These are phyloP conservation scores for Centruroides sculpturatus DNA, from an alignment of 1,140 invertebrate genomes.

Conservation along the genomic window DNA sequence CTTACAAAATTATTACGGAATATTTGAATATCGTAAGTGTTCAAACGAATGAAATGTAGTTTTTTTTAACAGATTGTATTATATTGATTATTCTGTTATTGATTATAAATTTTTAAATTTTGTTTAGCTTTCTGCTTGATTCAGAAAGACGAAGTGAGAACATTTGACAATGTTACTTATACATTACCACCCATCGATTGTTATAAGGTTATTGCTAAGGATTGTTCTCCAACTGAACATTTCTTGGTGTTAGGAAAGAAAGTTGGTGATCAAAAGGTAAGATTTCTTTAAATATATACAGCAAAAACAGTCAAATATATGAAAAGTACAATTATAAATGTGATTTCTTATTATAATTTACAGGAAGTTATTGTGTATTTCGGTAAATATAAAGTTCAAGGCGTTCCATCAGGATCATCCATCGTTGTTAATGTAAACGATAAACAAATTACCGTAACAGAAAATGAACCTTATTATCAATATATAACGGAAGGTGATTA, in stretches of 20 bases:
- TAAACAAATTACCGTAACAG: neutral
- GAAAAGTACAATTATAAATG: too few relatives aligned
- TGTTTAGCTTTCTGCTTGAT: slow-evolving; percentile 8
- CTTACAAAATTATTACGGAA: too few relatives aligned
- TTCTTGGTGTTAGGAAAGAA: slow-evolving; percentile 12
- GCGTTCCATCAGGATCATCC: slow-evolving; percentile 2
- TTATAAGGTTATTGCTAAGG: slow-evolving; percentile 15
- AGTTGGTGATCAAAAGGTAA: too few relatives aligned
- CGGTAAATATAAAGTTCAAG: slow-evolving; percentile 10
- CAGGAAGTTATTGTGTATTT: slow-evolving; percentile 10
- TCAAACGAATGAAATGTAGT: too few relatives aligned
- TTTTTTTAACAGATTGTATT: too few relatives aligned
- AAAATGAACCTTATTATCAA: slow-evolving; percentile 7
- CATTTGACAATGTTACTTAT: slow-evolving; percentile 13
- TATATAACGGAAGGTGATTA: neutral
- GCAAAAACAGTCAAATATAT: too few relatives aligned
- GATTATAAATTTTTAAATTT: neutral
- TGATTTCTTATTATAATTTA: too few relatives aligned
- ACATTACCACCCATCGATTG: slow-evolving; percentile 12
- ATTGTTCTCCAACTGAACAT: slow-evolving; percentile 12
- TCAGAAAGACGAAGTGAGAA: slow-evolving; percentile 7
- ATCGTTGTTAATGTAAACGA: slow-evolving; percentile 10
- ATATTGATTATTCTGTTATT: too few relatives aligned
- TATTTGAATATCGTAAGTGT: too few relatives aligned
- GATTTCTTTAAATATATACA: too few relatives aligned